Evolutionary conservation across 2,113 vertebrate genomes (phyloP), one percentile per base, ranked within the genome.

Genomic region (Syngnathus typhle): DNA sequence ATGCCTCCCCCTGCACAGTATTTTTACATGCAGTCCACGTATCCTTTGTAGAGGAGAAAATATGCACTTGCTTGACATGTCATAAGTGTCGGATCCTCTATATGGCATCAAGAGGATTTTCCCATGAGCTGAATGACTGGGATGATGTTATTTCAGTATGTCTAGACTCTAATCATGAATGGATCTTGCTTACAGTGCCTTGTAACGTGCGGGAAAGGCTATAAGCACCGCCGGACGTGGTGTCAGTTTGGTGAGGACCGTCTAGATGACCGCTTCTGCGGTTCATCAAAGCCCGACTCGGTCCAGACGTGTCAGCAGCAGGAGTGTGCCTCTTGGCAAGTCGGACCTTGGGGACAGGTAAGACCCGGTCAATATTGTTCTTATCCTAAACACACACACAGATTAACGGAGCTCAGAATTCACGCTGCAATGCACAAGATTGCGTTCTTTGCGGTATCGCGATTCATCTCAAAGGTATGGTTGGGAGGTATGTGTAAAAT

Each of bases 261-360:
- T 10, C 69, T 97, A 8, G 93, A 93, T 0, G 95, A 99, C 81
- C 85, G 87, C 32, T 91, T 93, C 64, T 99, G 97, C 1, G 90
- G 94, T 64, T 84, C 91, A 16, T 85, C 89, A 0, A 97, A 98
- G 85, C 97, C 96, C 0, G 92, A 93, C 65, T 94, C 95, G 0
- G 91, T 93, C 71, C 94, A 95, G 86, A 75, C 80, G 0, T 99
- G 97, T 86, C 95, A 95, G 82, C 95, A 96, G 79, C 95, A 94
- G 79, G 96, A 98, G 73, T 99, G 96, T 83, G 95, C 97, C 3
- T 93, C 95, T 39, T 99, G 97, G 97, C 95, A 99, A 90, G 94
- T 96, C 15, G 97, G 96, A 71, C 92, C 93, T 0, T 99, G 96
- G 97, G 95, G 96, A 79, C 95, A 96, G 94, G 97, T 99, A 92